Evolutionary conservation across 2,888 invertebrate species (phyloP).

Genomic region (Furcula furcula): DNA sequence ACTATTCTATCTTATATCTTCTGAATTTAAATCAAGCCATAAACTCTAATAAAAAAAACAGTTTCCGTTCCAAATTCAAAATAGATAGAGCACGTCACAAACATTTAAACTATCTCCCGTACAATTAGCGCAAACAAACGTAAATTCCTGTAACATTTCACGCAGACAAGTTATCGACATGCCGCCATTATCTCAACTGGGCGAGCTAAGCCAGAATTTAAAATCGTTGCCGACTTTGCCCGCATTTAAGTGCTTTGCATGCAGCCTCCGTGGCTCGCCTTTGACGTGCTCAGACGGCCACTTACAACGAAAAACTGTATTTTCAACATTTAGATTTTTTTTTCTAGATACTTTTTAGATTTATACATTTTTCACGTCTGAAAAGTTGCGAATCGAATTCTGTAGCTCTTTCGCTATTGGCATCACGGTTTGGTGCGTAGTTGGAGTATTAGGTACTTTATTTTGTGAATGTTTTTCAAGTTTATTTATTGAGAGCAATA

Average conservation of each 20-base stretch:
- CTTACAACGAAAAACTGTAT: slow-evolving; percentile 61
- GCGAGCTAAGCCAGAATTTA: slow-evolving; percentile 44
- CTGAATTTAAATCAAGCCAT: too few species aligned
- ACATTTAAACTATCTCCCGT: too few species aligned
- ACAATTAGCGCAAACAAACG: slow-evolving; percentile 17
- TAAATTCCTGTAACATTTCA: slow-evolving; percentile 19
- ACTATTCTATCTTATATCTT: too few species aligned
- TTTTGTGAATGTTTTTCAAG: too few species aligned
- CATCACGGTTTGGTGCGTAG: too few species aligned
- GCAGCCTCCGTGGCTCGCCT: slow-evolving; percentile 48
- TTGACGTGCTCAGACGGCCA: slow-evolving; percentile 67
- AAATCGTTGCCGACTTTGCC: slow-evolving; percentile 49
- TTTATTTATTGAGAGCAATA: too few species aligned
- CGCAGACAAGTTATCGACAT: slow-evolving; percentile 35
- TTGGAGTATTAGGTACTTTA: background rate
- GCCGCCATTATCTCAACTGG: slow-evolving; percentile 27
- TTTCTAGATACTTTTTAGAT: slow-evolving; percentile 32
- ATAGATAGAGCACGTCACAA: too few species aligned
- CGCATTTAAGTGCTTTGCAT: slow-evolving; percentile 51
- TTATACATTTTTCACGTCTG: slow-evolving; percentile 31
- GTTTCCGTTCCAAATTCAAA: too few species aligned
- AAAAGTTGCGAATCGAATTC: slow-evolving; percentile 42
- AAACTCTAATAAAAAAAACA: too few species aligned
- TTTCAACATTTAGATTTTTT: slow-evolving; percentile 46
- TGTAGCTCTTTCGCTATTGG: slow-evolving; percentile 9